Base-by-base conservation (phyloP, 2,888 invertebrate genomes). In the Drosophila mayaguana region DNA sequence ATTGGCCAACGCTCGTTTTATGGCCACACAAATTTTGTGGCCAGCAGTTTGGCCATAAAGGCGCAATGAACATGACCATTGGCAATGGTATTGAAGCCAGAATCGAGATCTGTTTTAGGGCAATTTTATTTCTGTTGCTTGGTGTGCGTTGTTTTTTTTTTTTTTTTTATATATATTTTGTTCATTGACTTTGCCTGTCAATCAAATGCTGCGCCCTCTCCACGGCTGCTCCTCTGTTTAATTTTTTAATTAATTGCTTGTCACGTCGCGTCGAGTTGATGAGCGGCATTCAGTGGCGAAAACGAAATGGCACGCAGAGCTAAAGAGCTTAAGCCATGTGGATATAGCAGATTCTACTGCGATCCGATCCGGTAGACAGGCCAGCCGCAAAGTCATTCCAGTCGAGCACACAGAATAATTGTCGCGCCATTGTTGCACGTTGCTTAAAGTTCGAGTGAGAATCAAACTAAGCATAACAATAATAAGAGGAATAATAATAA, bases 161-260 rank as follows among this genome's bases (percentile, higher is more conserved):
- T 43, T 20, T 6, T 20, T 14, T 16, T 22, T 8, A 7, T 16
- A 6, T 16, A 5, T 38, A 6, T 38, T 16, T n/a, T 38, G 7
- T 40, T 50, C 28, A 50, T 50, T 32, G n/a, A 50, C 42, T 25
- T 25, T 38, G 67, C 50, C 59, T 57, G 76, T 75, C 76, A 68
- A 78, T 75, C 78, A 72, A 78, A 54, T 48, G 70, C 50, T 51
- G 18, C 50, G 12, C 50, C 50, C 50, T 48, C 48, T 48, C 0
- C 48, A n/a, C 48, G 32, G 50, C 22, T 18, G 9, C 43, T 25
- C 50, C 64, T 46, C 56, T 72, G 51, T 71, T 80, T 81, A 86
- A 86, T 86, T 86, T 86, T 86, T 86, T 89, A 86, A 86, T 86
- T 88, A 86, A 86, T 86, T 86, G 86, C 89, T 82, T 78, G 86